These are phyloP conservation scores for Bicyclus anynana DNA, from an alignment of 1,140 invertebrate species.

Conservation along the genomic window DNA sequence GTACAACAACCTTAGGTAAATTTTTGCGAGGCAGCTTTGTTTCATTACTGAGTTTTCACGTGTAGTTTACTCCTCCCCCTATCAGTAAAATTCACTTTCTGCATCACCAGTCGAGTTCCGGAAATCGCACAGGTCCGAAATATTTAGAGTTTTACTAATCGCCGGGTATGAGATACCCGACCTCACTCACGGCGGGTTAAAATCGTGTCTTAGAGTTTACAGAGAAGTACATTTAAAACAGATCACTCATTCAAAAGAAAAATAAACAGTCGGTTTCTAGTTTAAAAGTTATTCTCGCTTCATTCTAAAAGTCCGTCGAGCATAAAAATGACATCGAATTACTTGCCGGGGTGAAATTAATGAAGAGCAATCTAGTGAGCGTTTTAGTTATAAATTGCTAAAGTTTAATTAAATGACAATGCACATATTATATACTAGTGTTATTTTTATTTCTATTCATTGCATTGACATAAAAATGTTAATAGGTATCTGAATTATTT, in stretches of 20 bases:
- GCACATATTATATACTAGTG: constrained; percentile 30
- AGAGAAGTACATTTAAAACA: constrained; percentile 24
- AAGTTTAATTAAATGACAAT: constrained; percentile 28
- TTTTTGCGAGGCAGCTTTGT: too few relatives aligned
- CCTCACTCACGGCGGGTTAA: too few relatives aligned
- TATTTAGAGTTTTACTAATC: too few relatives aligned
- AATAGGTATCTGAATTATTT: too few relatives aligned
- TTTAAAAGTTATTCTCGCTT: constrained; percentile 27
- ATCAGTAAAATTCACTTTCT: too few relatives aligned
- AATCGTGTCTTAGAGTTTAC: constrained; percentile 17
- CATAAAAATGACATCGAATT: constrained; percentile 29
- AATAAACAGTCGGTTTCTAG: constrained; percentile 22
- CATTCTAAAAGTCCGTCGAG: constrained; percentile 17
- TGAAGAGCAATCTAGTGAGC: constrained; percentile 16
- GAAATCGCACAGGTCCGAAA: too few relatives aligned
- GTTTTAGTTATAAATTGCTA: constrained; percentile 24
- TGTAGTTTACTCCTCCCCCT: too few relatives aligned
- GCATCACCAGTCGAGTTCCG: too few relatives aligned
- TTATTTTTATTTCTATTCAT: constrained; percentile 62
- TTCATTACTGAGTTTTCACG: too few relatives aligned
- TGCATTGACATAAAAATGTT: too few relatives aligned
- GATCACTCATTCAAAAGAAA: constrained; percentile 23
- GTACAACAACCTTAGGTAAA: too few relatives aligned
- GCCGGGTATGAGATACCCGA: too few relatives aligned
- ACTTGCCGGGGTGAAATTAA: constrained; percentile 25